A percentile compares a stretch with the other conserved stretches of the same genome.
phyloP scores from a whole-genome alignment of 2,888 invertebrate genomes.

The Meteorus colon region DNA sequence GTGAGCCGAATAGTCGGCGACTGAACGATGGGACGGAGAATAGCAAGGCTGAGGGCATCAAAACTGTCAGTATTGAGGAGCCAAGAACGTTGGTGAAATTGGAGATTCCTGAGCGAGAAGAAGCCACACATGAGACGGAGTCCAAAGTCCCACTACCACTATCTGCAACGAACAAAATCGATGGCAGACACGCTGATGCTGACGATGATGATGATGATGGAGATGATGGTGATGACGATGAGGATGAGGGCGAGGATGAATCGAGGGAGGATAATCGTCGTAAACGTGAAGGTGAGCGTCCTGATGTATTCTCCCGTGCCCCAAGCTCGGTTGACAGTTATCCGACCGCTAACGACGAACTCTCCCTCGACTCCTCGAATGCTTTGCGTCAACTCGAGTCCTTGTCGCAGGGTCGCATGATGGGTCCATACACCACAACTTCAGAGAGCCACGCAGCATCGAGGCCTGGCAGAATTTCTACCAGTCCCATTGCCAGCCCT shows the following conservation, averaged over 20 bases:
- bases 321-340: conserved; percentile 76
- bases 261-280: conserved; percentile 61
- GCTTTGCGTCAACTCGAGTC: conserved; percentile 86
- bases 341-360: conserved; percentile 75
- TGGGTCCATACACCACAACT: conserved; percentile 60
- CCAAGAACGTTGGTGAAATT: conserved; percentile 54
- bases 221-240: conserved; percentile 52
- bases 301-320: conserved; percentile 59
- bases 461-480: conserved; percentile 77
- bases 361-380: conserved; percentile 77
- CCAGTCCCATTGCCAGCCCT: conserved; percentile 75
- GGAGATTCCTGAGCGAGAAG: conserved; percentile 47
- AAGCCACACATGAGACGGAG: conserved; percentile 36
- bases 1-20: conserved; percentile 28
- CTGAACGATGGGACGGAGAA: conserved; percentile 36
- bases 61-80: conserved; percentile 49
- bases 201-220: neutral
- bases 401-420: conserved; percentile 85
- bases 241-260: conserved; percentile 71
- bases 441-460: conserved; percentile 68
- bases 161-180: conserved; percentile 63
- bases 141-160: conserved; percentile 73
- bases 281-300: conserved; percentile 59
- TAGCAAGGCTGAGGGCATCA: conserved; percentile 34
- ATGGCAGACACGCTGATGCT: conserved; percentile 15